Percentiles rank a stretch among this genome's conserved stretches.
Conservation (phyloP, 2,888 invertebrate species). For the Pristionchus exspectatus region DNA sequence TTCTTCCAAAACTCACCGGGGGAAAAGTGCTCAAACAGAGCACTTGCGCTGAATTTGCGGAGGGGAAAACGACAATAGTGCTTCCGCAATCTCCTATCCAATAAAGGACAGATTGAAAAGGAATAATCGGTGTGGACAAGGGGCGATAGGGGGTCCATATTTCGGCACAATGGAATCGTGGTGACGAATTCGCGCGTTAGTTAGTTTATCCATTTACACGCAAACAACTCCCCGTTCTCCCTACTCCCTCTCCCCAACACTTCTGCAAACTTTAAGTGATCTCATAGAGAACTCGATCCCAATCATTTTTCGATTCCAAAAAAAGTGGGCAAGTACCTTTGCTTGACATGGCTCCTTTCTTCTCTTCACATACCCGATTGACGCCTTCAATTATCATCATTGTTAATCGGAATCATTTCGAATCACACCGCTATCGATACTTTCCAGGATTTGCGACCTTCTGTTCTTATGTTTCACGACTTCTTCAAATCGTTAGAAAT, state of each 20-base stretch:
- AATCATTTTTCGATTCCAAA: background rate
- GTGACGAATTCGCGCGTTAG: background rate
- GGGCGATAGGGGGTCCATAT: background rate
- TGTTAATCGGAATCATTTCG: background rate
- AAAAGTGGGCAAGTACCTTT: background rate
- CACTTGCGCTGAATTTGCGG: background rate
- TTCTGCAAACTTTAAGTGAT: conserved; percentile 13
- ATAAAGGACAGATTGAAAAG: background rate
- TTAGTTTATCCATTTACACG: background rate
- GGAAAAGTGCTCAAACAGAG: conserved; percentile 34
- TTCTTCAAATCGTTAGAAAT: background rate
- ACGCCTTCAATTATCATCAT: background rate
- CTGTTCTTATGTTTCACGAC: background rate
- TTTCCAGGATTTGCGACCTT: conserved; percentile 3
- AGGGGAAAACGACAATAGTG: background rate
- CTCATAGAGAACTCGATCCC: background rate
- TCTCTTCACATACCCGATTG: background rate
- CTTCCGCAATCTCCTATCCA: background rate
- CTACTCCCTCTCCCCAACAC: background rate
- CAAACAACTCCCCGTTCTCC: background rate
- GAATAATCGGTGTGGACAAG: background rate
- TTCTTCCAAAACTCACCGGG: background rate
- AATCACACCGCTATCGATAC: background rate
- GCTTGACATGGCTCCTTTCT: background rate
- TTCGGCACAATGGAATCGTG: background rate